A percentile compares a stretch with the other conserved stretches of the same genome.
Conservation (phyloP, 1,140 invertebrate genomes). For the Hydropsyche tenuis region DNA sequence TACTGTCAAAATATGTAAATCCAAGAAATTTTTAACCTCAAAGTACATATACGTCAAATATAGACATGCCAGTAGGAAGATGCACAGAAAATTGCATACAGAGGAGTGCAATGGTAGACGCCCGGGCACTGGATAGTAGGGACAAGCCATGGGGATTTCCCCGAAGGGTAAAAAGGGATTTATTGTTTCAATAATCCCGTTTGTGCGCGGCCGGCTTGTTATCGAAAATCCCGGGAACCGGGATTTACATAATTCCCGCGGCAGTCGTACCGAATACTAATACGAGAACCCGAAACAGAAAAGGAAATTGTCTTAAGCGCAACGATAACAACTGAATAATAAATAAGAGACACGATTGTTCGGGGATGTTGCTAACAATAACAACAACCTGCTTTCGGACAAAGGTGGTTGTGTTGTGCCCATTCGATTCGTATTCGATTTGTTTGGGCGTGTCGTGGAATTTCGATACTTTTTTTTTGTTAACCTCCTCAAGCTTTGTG, state of each 20-base stretch:
- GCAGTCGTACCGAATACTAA: constrained; percentile 36
- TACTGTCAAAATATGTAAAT: too few species aligned
- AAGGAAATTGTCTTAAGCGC: constrained; percentile 39
- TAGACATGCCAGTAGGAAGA: too few species aligned
- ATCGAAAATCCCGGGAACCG: constrained; percentile 34
- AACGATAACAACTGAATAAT: constrained; percentile 37
- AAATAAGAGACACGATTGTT: constrained; percentile 25
- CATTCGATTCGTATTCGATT: too few species aligned
- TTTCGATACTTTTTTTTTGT: too few species aligned
- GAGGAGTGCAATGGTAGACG: too few species aligned
- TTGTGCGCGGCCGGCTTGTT: constrained; percentile 26
- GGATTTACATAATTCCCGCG: constrained; percentile 41
- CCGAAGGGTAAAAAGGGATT: constrained; percentile 13
- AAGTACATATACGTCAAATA: too few species aligned
- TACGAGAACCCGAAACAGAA: constrained; percentile 27
- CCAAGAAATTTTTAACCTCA: too few species aligned
- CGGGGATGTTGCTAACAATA: not conserved
- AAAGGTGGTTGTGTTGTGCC: not conserved
- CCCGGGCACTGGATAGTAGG: too few species aligned
- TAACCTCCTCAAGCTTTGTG: too few species aligned
- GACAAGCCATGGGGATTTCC: too few species aligned
- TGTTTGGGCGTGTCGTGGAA: too few species aligned
- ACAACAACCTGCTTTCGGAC: constrained; percentile 10
- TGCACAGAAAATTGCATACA: too few species aligned
- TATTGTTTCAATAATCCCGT: constrained; percentile 43